Base-by-base conservation (phyloP, 2,888 invertebrate genomes). In the Asteroscopus sphinx region DNA sequence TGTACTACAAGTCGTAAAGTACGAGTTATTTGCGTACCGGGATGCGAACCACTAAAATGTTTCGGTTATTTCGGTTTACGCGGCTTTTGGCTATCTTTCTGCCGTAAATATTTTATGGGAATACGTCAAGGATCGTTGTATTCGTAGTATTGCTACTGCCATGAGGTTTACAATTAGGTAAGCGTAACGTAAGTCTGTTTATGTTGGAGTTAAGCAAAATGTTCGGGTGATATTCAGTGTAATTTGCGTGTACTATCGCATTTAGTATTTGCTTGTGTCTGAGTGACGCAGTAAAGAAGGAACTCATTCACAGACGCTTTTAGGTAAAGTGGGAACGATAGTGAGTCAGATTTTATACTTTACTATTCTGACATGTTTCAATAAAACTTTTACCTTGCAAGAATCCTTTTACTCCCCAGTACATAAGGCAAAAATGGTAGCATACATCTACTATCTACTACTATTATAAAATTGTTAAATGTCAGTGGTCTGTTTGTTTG, bases 1-100 rank as follows among this genome's bases (percentile, higher is more conserved):
- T 73, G 59, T 57, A 49, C 48, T 37, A 42, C 30, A 37, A 69
- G 59, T 59, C 72, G 74, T 73, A 70, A 78, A 80, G 73, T 68
- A 67, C 63, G 49, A 70, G 72, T 63, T 76, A 80, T 78, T 78
- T 78, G 77, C 77, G 57, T 80, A 74, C 66, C 49, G 63, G 62
- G 41, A 65, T 54, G 58, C 49, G 61, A 42, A 52, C 61, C 61
- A 65, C 63, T 72, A 64, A 66, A 77, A 67, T 65, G 73, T 67
- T 71, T 57, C 60, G 55, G 60, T 67, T 70, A 61, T 76, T 60
- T 62, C 64, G 65, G 68, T 71, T 57, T 67, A 68, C 60, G 48
- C 51, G 21, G 46, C 59, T 46, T 57, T 54, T n/a, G 30, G 48
- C 54, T 60, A 72, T 73, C 68, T 71, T 76, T 73, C 46, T 30